phyloP scores from a whole-genome alignment of 2,888 invertebrate species.

The Thymelicus lineola region DNA sequence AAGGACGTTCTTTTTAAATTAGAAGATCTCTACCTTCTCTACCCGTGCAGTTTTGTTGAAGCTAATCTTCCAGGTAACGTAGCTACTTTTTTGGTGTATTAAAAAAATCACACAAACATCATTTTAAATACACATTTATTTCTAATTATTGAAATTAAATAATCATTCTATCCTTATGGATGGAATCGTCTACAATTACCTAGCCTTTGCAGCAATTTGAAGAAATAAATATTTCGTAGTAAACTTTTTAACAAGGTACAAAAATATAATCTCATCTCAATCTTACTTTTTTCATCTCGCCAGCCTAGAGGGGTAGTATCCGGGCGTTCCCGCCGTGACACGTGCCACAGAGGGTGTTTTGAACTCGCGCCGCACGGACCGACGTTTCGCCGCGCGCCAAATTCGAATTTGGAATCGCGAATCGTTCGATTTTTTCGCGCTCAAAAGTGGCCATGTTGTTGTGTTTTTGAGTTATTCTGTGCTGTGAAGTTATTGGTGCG shows the following conservation, averaged over 20 bases:
- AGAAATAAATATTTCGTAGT: too few species aligned
- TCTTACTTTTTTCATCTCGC: slow-evolving; percentile 44
- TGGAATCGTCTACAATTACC: too few species aligned
- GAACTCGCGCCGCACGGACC: slow-evolving; percentile 73
- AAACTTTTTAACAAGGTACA: background rate
- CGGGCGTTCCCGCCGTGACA: slow-evolving; percentile 60
- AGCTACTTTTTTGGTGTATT: too few species aligned
- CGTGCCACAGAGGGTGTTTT: slow-evolving; percentile 77
- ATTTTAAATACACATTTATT: too few species aligned
- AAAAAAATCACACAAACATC: too few species aligned
- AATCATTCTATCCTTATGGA: too few species aligned
- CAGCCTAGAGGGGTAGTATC: slow-evolving; percentile 49
- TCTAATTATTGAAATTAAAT: too few species aligned
- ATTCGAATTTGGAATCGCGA: slow-evolving; percentile 45
- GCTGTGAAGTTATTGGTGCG: slow-evolving; percentile 3
- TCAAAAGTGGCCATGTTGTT: background rate
- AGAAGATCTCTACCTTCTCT: too few species aligned
- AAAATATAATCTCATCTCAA: slow-evolving; percentile 13
- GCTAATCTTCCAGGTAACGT: too few species aligned
- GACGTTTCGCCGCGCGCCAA: slow-evolving; percentile 51
- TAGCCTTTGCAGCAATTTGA: too few species aligned
- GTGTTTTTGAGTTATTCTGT: background rate
- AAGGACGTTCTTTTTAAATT: too few species aligned
- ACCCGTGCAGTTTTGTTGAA: too few species aligned
- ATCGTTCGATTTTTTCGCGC: background rate